Base-by-base conservation (phyloP, 2,888 invertebrate genomes). In the Autographa gamma region DNA sequence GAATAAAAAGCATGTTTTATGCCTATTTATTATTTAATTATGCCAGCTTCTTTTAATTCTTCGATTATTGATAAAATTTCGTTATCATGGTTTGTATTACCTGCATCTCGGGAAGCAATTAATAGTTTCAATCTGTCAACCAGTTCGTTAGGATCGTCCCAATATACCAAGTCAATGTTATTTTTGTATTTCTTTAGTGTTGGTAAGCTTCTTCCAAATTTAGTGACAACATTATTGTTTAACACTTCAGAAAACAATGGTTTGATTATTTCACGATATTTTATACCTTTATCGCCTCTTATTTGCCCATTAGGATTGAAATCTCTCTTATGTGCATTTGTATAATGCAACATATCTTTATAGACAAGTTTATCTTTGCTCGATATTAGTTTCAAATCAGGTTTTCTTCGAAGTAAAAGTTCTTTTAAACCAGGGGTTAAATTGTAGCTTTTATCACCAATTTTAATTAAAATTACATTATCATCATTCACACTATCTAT, bases 101-200 rank as follows among this genome's bases (percentile, higher is more conserved):
- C 25, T 2, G 25, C 25, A 25, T 25, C 25, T 25, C 25, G 25
- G 3, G 25, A 25, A 25, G 25, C 25, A 25, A 3, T 2, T 25
- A 25, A 25, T 25, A 25, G 1, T 25, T 25, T 25, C 1, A 25
- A 25, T 25, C 25, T 25, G 1, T 25, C 25, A 25, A 25, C 25
- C 25, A 25, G 3, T 25, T 25, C 25, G 74, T 79, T 84, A 0
- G 78, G 81, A 67, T 82, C 73, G 67, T 79, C 75, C 81, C 83
- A 84, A 61, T 84, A 84, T 54, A 84, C 61, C 8, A 69, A 79
- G 71, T 81, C 80, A 76, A 52, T 60, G n/a, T 69, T 60, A 0
- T 60, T 60, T 38, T 69, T 64, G 54, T 60, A 66, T 60, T 61
- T 61, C n/a, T 71, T 64, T 41, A 63, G 59, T 41, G 13, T 66